Evolutionary conservation across 2,797 vertebrate species (phyloP).

Genomic region (Scyliorhinus canicula): DNA sequence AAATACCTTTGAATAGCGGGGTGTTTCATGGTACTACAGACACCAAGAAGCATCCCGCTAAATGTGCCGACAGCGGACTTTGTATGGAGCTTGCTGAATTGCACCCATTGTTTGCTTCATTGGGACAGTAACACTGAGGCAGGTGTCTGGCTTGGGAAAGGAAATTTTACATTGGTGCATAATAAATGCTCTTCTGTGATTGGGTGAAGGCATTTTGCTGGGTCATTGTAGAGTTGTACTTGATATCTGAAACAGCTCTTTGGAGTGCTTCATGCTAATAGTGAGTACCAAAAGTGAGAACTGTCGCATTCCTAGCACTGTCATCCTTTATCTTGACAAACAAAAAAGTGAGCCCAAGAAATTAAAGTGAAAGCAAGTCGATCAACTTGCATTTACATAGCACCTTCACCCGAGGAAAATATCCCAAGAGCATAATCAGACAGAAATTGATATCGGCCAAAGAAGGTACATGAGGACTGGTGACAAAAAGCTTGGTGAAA

Average conservation of each 20-base stretch:
- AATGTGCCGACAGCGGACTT: too few relatives aligned
- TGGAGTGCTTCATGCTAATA: not conserved
- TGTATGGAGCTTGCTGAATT: too few relatives aligned
- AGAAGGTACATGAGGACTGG: not conserved
- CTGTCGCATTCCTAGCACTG: not conserved
- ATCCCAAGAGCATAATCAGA: not conserved
- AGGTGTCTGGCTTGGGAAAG: too few relatives aligned
- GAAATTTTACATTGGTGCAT: too few relatives aligned
- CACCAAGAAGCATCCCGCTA: too few relatives aligned
- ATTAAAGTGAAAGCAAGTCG: too few relatives aligned
- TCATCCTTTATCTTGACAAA: too few relatives aligned
- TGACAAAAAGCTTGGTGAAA: not conserved
- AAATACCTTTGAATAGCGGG: too few relatives aligned
- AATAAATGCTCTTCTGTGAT: not conserved
- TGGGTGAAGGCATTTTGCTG: not conserved
- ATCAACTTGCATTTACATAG: too few relatives aligned
- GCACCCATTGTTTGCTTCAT: too few relatives aligned
- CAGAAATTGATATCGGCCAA: not conserved
- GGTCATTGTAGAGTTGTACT: not conserved
- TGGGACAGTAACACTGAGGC: not conserved
- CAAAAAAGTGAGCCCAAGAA: not conserved
- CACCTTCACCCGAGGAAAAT: not conserved
- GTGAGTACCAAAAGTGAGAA: not conserved
- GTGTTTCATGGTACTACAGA: too few relatives aligned
- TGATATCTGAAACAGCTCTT: not conserved